Conservation (phyloP, 2,113 vertebrate genomes). For the Myxocyprinus asiaticus region DNA sequence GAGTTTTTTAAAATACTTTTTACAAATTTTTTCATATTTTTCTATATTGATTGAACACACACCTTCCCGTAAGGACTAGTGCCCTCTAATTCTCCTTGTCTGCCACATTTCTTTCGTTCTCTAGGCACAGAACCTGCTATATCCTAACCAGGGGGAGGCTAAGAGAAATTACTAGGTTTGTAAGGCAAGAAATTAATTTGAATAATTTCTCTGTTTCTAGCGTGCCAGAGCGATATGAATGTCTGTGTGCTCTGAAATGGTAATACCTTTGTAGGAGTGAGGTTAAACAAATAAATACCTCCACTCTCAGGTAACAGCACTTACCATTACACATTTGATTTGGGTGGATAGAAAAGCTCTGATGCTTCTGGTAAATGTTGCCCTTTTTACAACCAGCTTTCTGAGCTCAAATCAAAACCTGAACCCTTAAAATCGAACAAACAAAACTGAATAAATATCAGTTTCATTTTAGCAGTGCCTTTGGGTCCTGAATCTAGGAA, state of each 20-base stretch:
- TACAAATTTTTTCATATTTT: too few species aligned
- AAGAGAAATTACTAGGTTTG: slow-evolving; percentile 12
- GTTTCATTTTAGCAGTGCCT: too few species aligned
- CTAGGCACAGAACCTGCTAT: background rate
- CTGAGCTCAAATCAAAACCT: too few species aligned
- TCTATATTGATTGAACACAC: too few species aligned
- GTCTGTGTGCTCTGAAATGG: slow-evolving; percentile 32
- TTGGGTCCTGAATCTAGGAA: too few species aligned
- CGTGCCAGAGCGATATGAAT: background rate
- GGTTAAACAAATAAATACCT: background rate
- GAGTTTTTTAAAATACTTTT: too few species aligned
- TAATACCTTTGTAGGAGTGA: slow-evolving; percentile 25
- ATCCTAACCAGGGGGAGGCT: background rate
- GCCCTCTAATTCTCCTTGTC: background rate
- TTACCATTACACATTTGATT: background rate
- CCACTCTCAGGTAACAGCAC: slow-evolving; percentile 1
- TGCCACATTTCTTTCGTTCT: background rate
- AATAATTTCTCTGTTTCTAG: background rate
- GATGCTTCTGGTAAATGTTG: background rate
- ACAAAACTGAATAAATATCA: too few species aligned
- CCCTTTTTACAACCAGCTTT: background rate
- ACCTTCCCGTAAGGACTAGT: background rate
- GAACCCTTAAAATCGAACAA: too few species aligned
- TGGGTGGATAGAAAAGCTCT: background rate
- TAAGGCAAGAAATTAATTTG: slow-evolving; percentile 2